Base-by-base conservation (phyloP, 2,888 invertebrate genomes). In the Proisotoma minuta region DNA sequence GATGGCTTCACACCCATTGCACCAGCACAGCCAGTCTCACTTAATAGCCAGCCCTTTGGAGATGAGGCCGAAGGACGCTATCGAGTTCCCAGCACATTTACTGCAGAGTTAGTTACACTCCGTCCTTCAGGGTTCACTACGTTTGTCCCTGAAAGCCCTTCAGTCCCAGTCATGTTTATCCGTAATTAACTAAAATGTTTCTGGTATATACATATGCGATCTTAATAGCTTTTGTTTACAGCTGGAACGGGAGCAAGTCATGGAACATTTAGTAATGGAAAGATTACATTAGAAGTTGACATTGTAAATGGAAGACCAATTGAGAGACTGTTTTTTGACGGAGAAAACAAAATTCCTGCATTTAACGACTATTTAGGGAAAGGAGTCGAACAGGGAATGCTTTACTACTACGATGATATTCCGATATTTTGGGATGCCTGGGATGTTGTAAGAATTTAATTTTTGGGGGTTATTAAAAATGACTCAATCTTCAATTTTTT, bases 401-500 rank as follows among this genome's bases (percentile, higher is more conserved):
- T 70, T 51, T 68, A 68, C 58, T 59, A 62, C 10, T 70, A 68
- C 48, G 57, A 59, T 34, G 65, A 66, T 47, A 27, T 62, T 5
- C 65, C 65, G 3, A 53, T 62, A 48, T 63, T 60, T 23, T 66
- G 69, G 67, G 66, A 66, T 49, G 68, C 68, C n/a, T 70, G 70
- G 66, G 59, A 62, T 27, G 54, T 43, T n/a, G n/a, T n/a, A n/a
- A n/a, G n/a, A n/a, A n/a, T n/a, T n/a, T n/a, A n/a, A n/a, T n/a
- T n/a, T n/a, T n/a, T n/a, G n/a, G n/a, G n/a, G n/a, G n/a, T n/a
- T n/a, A n/a, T n/a, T n/a, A n/a, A n/a, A n/a, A n/a, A n/a, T n/a
- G n/a, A n/a, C n/a, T n/a, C n/a, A n/a, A n/a, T n/a, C n/a, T n/a
- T n/a, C n/a, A n/a, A n/a, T n/a, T n/a, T n/a, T n/a, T n/a, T n/a